Evolutionary conservation across 2,888 invertebrate species (phyloP), one percentile per base, ranked within the genome.

Genomic region (Diaperis boleti): DNA sequence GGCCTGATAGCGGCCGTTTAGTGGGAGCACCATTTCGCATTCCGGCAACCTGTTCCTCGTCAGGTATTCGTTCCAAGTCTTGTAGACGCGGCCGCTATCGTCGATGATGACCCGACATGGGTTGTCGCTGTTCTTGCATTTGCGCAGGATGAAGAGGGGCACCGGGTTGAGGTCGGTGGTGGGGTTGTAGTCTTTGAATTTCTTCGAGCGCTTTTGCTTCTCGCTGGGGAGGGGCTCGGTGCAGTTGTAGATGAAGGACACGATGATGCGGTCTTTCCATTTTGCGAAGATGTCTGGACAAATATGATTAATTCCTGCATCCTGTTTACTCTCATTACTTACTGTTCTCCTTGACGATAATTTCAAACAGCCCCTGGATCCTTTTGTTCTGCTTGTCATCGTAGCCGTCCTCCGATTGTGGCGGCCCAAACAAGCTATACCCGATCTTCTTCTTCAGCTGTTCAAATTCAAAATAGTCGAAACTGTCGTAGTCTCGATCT

Each of bases 351-450:
- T 64, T 66, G 4, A 70, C 39, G 18, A 81, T 76, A 37, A 65
- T 60, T 39, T 75, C 49, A 56, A 67, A 78, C 5, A 78, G 42
- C 13, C 54, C 55, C 1, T 75, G 67, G 5, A 78, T 74, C 50
- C 67, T 62, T 55, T 72, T 70, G 8, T 69, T 65, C 35, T 74
- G 69, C 56, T 76, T 74, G 18, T 69, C 26, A 13, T 70, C 66
- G 62, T 80, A 78, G 7, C 84, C 85, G 11, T 81, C 81, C 74
- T 83, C 84, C 37, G 64, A 65, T 52, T 76, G 79, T 1, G 87
- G 87, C 44, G 83, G 81, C 1, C 87, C 87, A 76, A 81, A 85
- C 47, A 86, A 75, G 7, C 85, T 85, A 79, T 83, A 87, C 17
- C 84, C 85, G 62, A 87, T 82, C 78, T 87, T 87, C 69, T 84